Conservation (phyloP, 2,797 vertebrate species). For the Simalia tracyae region DNA sequence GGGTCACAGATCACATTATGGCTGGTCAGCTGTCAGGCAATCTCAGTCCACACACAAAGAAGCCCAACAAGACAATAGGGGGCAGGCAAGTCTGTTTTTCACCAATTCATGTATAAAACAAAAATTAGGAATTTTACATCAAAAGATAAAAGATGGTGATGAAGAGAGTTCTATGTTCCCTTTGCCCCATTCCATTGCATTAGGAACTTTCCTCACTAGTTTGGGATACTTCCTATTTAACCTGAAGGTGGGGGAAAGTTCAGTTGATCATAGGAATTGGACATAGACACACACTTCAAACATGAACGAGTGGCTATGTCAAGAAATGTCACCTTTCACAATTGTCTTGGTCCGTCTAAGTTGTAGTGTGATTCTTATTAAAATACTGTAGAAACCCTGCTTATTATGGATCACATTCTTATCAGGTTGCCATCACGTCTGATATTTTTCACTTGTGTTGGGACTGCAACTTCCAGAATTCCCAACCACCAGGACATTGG, state of each 20-base stretch:
- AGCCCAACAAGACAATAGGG: background rate
- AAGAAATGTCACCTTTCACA: background rate
- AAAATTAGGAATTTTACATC: background rate
- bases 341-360: background rate
- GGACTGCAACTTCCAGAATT: background rate
- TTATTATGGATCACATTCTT: background rate
- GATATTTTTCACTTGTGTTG: background rate
- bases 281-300: background rate
- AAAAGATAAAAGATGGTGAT: background rate
- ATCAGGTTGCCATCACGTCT: background rate
- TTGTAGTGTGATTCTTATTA: background rate
- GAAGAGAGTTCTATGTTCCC: background rate
- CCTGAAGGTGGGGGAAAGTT: background rate
- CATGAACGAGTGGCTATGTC: background rate
- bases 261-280: background rate
- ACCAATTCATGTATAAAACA: background rate
- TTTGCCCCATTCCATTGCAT: background rate
- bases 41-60: background rate
- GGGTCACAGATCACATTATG: background rate
- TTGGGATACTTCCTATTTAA: background rate
- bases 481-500: background rate
- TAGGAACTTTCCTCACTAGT: background rate
- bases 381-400: background rate
- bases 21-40: background rate
- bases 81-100: background rate